A percentile compares a stretch with the other conserved stretches of the same genome.
phyloP scores from a whole-genome alignment of 2,113 vertebrate species.

The Oriolus oriolus region DNA sequence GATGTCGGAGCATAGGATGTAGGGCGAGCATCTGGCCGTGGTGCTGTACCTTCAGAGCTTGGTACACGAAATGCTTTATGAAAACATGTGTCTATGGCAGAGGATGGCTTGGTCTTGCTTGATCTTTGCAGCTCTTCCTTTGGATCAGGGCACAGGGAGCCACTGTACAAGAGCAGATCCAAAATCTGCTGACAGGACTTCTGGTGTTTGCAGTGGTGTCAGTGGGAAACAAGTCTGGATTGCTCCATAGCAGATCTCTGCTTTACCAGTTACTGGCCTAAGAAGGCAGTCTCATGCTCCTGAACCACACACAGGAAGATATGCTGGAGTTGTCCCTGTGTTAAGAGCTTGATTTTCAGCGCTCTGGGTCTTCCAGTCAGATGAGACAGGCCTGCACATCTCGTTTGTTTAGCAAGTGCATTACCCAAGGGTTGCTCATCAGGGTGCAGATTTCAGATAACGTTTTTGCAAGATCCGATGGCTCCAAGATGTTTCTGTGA shows the following conservation, averaged over 20 bases:
- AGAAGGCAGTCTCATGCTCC: background rate
- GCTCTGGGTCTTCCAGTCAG: background rate
- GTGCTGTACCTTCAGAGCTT: background rate
- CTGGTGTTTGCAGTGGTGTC: background rate
- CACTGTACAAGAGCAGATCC: background rate
- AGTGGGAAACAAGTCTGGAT: background rate
- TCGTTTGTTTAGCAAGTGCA: background rate
- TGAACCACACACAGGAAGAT: background rate
- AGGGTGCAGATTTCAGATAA: background rate
- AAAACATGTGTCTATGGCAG: background rate
- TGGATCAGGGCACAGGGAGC: background rate
- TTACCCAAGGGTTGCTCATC: background rate
- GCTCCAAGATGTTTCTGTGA: background rate
- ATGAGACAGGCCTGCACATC: background rate
- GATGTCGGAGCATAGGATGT: accelerated
- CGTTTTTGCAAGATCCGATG: background rate
- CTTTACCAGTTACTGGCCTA: background rate
- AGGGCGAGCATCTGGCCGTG: background rate
- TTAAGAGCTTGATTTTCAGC: background rate
- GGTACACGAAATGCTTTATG: accelerated
- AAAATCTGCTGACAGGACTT: background rate
- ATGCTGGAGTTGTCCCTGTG: background rate
- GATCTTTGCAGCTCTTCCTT: background rate
- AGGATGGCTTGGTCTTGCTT: background rate
- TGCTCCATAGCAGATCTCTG: background rate